Conservation (phyloP, 2,113 vertebrate species). For the Tyrannus savana region DNA sequence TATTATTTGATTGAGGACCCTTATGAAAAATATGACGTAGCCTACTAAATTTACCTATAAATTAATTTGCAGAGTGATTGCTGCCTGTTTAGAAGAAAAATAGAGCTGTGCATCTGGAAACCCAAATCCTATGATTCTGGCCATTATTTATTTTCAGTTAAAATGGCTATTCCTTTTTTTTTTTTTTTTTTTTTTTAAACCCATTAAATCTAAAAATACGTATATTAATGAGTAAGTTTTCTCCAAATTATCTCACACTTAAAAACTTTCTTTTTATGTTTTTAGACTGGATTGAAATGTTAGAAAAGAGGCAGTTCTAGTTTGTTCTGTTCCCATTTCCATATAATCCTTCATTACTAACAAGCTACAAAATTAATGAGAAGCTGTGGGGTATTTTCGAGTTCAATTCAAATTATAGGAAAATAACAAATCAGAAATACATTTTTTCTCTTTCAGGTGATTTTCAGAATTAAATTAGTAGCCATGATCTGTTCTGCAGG, state of each 20-base stretch:
- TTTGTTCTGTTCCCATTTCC: not conserved
- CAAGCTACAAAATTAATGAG: not conserved
- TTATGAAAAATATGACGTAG: not conserved
- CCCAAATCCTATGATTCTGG: not conserved
- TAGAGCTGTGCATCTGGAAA: not conserved
- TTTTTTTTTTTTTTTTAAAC: too few relatives aligned
- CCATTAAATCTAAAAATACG: not conserved
- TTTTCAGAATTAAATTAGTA: not conserved
- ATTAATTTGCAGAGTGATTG: not conserved
- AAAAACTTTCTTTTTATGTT: not conserved
- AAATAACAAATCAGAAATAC: not conserved
- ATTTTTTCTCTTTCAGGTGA: not conserved
- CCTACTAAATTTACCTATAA: not conserved
- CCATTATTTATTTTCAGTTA: not conserved
- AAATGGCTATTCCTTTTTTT: not conserved
- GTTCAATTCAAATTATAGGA: not conserved
- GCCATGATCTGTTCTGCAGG: not conserved
- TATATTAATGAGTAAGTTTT: not conserved
- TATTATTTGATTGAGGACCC: not conserved
- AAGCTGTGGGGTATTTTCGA: accelerated
- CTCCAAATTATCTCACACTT: not conserved
- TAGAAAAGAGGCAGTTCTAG: not conserved
- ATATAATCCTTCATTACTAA: not conserved
- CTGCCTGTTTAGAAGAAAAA: not conserved
- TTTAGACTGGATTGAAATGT: not conserved